Base-by-base conservation (phyloP, 2,888 invertebrate genomes). In the Pycnomerus fuliginosus region DNA sequence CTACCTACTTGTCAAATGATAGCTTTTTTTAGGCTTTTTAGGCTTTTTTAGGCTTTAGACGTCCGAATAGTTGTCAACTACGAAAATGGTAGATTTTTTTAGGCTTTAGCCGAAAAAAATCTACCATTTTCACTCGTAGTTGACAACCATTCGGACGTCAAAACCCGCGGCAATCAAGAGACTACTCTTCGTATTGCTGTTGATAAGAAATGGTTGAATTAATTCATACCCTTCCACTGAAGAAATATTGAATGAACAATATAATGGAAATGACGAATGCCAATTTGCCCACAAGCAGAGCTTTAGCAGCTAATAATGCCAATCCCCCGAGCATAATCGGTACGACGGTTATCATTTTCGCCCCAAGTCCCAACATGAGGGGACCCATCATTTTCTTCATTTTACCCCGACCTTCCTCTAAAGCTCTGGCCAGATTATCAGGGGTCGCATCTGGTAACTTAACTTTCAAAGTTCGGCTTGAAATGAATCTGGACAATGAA, bases 321-420 rank as follows among this genome's bases (percentile, higher is more conserved):
- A 90, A 74, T 31, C 83, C 84, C 11, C 85, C 87, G 50, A 90
- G 76, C 11, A 86, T 69, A 3, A 89, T 68, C 1, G 87, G 87
- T 1, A 85, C 68, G 0, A 90, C 70, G 0, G 86, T 83, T 36
- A 89, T 76, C 38, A 87, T 72, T 62, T 89, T 88, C 13, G 85
- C 79, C 20, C 84, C 88, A 11, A 85, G 74, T 1, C 84, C 83
- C 31, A 86, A 74, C 31, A 87, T 72, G 30, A 88, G 69, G 1
- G 87, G 85, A 59, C 74, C 79, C 65, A 85, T 69, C 65, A 83
- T 77, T 40, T 60, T 65, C 78, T 88, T 89, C 65, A 87, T 78
- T 71, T 85, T 88, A 16, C 80, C 85, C 25, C 88, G 84, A 34
- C 86, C 87, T 87, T 89, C 89, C 72, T 82, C 83, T 54, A 90